Percentiles rank a stretch among this genome's conserved stretches.
These are phyloP conservation scores for Poeciliopsis turneri DNA, from an alignment of 2,797 vertebrate species.

Conservation along the genomic window DNA sequence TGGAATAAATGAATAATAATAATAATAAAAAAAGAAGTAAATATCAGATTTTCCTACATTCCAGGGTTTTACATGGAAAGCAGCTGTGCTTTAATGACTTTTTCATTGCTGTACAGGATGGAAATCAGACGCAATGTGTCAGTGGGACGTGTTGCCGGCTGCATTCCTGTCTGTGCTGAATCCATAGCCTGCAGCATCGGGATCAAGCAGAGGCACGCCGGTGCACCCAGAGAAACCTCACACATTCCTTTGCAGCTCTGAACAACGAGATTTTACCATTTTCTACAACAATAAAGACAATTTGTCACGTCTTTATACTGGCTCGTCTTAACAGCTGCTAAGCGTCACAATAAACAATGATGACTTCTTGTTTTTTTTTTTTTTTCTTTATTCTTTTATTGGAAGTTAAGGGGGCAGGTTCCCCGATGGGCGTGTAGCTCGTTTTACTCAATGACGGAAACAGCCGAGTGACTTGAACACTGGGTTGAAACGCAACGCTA, in stretches of 20 bases:
- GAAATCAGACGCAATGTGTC: not conserved
- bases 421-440: slow-evolving; percentile 59
- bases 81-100: not conserved
- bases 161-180: slow-evolving; percentile 64
- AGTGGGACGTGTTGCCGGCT: not conserved
- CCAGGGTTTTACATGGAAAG: not conserved
- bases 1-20: not conserved
- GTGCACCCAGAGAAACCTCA: slow-evolving; percentile 19
- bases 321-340: not conserved
- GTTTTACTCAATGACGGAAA: slow-evolving; percentile 36
- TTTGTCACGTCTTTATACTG: not conserved
- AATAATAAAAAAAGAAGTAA: not conserved
- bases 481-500: not conserved
- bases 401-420: not conserved
- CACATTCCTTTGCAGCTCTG: not conserved
- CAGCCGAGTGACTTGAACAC: slow-evolving; percentile 1
- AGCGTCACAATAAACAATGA: too few relatives aligned
- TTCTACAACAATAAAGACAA: not conserved
- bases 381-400: not conserved
- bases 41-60: not conserved
- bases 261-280: not conserved
- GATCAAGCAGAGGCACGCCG: slow-evolving; percentile 66
- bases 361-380: not conserved
- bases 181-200: slow-evolving; percentile 36
- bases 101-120: not conserved